Conservation (phyloP, 1,140 invertebrate species). For the Tetraneura akinire region DNA sequence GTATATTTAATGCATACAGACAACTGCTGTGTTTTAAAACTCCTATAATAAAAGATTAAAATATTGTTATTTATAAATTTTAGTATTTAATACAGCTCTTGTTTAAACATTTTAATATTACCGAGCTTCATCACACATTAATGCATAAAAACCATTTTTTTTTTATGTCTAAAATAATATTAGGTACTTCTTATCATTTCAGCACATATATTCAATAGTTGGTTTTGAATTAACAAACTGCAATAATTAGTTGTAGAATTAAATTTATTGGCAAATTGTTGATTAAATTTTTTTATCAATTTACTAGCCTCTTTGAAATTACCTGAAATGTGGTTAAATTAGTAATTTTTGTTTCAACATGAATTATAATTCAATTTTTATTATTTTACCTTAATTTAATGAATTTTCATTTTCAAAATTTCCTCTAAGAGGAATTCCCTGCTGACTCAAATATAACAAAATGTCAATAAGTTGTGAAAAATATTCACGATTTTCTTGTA, state of each 20-base stretch:
- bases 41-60: neutral
- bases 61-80: conserved; percentile 2
- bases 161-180: neutral
- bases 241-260: neutral
- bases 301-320: neutral
- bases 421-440: no score
- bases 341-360: no score
- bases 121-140: conserved; percentile 7
- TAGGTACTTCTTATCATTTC: neutral
- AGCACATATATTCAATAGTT: neutral
- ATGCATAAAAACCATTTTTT: neutral
- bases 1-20: neutral
- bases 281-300: neutral
- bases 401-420: no score
- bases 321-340: no score
- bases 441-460: no score
- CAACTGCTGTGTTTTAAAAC: neutral
- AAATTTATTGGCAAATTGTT: neutral
- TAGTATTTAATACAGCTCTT: neutral
- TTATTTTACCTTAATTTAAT: no score
- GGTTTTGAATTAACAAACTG: neutral
- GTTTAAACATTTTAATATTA: neutral
- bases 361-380: no score
- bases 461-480: no score
- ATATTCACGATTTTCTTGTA: no score